Base-by-base conservation (phyloP, 2,797 vertebrate genomes). In the Liasis olivaceus region DNA sequence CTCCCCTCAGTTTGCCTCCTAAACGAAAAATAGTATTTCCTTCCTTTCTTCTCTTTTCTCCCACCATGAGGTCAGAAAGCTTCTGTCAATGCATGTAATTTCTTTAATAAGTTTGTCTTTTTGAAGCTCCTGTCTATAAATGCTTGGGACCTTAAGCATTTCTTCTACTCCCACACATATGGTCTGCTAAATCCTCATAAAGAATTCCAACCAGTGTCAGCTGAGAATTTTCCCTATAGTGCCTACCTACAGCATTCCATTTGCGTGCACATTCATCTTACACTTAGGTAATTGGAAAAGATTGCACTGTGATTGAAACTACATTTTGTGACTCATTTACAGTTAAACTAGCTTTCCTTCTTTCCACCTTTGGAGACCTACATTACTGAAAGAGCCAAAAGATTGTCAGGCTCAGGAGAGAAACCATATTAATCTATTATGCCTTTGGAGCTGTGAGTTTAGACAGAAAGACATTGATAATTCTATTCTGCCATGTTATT, bases 401-500 rank as follows among this genome's bases (percentile, higher is more conserved):
- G 42, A 47, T 28, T 12, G 12, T 58, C 54, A 26, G 87, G 24
- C 81, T 87, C 12, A 8, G 54, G 66, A 87, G 88, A 64, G 58
- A 66, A 51, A 60, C 69, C 20, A 22, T 84, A 36, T 63, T 59
- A 47, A 87, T 81, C 66, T 64, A 63, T 59, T 87, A 64, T 88
- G 59, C 85, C 87, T 92, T 90, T 26, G 11, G 26, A 66, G 59
- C 84, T 58, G 59, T 47, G 56, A 28, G 2, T 17, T 28, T 63
- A 66, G 66, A 31, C n/a, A 69, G 58, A 58, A 90, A 42, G 58
- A 51, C 26, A 51, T 8, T 89, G 88, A 90, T 88, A 66, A 77
- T 88, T 90, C 58, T 89, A 87, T 91, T 91, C 90, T 58, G 24
- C 84, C 22, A 8, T 86, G 63, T 87, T 62, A 54, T 58, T 58